These are phyloP conservation scores for Athrips mouffetella DNA, from an alignment of 2,888 invertebrate genomes.

Conservation along the genomic window DNA sequence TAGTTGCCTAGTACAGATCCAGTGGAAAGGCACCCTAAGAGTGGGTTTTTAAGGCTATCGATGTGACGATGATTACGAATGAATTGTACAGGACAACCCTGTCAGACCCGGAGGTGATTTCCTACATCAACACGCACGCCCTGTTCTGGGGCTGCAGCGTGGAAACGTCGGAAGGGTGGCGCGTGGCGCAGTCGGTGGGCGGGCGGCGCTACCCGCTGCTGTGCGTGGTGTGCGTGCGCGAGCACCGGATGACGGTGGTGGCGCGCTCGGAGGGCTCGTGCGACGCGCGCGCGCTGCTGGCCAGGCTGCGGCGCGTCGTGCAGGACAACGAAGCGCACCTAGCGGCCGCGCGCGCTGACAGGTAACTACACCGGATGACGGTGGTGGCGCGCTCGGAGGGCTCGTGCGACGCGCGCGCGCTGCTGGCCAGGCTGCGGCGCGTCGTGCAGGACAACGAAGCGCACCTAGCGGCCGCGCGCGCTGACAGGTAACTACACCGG, in stretches of 20 bases:
- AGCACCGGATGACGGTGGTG: constrained; percentile 95
- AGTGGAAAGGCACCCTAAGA: too few relatives aligned
- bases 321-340: constrained; percentile 92
- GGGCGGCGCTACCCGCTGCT: constrained; percentile 90
- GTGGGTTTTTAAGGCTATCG: too few relatives aligned
- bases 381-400: too few relatives aligned
- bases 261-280: constrained; percentile 93
- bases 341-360: constrained; percentile 90
- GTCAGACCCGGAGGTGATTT: constrained; percentile 83
- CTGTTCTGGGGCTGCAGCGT: constrained; percentile 97
- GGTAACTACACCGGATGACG: constrained; percentile 78
- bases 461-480: too few relatives aligned
- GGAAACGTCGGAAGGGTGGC: constrained; percentile 92
- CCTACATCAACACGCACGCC: constrained; percentile 89
- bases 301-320: constrained; percentile 86
- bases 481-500: too few relatives aligned
- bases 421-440: too few relatives aligned
- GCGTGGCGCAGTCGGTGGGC: constrained; percentile 92
- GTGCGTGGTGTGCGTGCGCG: constrained; percentile 92
- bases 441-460: too few relatives aligned
- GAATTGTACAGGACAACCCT: constrained; percentile 80
- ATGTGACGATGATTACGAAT: too few relatives aligned
- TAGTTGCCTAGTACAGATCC: too few relatives aligned
- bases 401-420: too few relatives aligned
- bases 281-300: constrained; percentile 83